A percentile compares a stretch with the other conserved stretches of the same genome.
These are phyloP conservation scores for Drosophila recens DNA, from an alignment of 2,888 invertebrate species.

Conservation along the genomic window DNA sequence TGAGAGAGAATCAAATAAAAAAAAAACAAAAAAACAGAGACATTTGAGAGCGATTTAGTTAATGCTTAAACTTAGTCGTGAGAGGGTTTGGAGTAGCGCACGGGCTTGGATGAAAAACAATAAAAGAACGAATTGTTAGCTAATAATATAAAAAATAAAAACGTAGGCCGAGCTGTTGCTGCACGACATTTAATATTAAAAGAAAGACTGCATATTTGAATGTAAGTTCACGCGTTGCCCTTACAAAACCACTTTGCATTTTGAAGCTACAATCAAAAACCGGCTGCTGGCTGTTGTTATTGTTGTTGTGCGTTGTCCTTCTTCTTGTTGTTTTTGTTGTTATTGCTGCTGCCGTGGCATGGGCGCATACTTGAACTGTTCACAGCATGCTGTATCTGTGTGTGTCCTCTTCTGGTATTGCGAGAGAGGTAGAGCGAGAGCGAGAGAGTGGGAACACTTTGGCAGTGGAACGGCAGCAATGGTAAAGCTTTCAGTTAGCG, in stretches of 20 bases:
- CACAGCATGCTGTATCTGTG: slow-evolving; percentile 31
- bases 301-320: slow-evolving; percentile 7
- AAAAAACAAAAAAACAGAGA: slow-evolving; percentile 22
- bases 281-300: slow-evolving; percentile 49
- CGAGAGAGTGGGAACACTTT: slow-evolving; percentile 38
- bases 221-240: slow-evolving; percentile 29
- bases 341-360: slow-evolving; percentile 21
- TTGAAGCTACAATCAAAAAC: slow-evolving; percentile 47
- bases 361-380: slow-evolving; percentile 32
- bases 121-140: slow-evolving; percentile 3
- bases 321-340: slow-evolving; percentile 14
- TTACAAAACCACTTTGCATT: slow-evolving; percentile 48
- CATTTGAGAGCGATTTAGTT: slow-evolving; percentile 43
- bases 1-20: slow-evolving; percentile 43
- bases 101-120: slow-evolving; percentile 17
- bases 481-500: slow-evolving; percentile 42
- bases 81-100: slow-evolving; percentile 19
- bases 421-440: not conserved
- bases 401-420: slow-evolving; percentile 9
- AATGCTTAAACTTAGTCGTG: slow-evolving; percentile 43
- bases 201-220: slow-evolving; percentile 6
- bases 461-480: slow-evolving; percentile 49
- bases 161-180: slow-evolving; percentile 1
- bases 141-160: slow-evolving; percentile 4
- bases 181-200: not conserved